Conservation (phyloP, 35 echinoderm and acorn worm species). For the Lytechinus variegatus region DNA sequence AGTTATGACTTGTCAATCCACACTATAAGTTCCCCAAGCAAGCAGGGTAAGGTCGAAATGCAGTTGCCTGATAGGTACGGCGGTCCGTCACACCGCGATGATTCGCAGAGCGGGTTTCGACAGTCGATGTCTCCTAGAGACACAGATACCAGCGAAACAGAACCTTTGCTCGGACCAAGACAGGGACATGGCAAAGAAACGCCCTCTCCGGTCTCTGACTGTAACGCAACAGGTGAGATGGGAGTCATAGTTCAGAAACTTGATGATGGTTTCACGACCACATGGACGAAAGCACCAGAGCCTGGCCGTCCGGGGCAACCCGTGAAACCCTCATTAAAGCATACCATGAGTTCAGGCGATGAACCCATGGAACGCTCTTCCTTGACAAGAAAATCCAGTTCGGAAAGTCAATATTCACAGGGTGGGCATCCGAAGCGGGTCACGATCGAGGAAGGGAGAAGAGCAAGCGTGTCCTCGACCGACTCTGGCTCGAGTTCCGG, state of each 20-base stretch:
- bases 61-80: constrained; percentile 24
- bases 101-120: constrained; percentile 34
- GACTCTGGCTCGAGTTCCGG: constrained; percentile 55
- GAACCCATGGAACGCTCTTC: constrained; percentile 37
- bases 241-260: constrained; percentile 87
- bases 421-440: constrained; percentile 42
- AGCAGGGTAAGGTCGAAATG: constrained; percentile 40
- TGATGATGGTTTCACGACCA: constrained; percentile 86
- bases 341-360: constrained; percentile 60
- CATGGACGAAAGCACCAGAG: constrained; percentile 85
- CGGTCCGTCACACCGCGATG: constrained; percentile 35
- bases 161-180: constrained; percentile 61
- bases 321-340: constrained; percentile 58
- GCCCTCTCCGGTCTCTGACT: constrained; percentile 41
- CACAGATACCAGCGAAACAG: constrained; percentile 70
- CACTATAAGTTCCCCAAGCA: constrained; percentile 39
- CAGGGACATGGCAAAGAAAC: constrained; percentile 58
- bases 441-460: constrained; percentile 54
- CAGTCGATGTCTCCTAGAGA: constrained; percentile 54
- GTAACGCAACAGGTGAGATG: constrained; percentile 44
- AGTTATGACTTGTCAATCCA: constrained; percentile 23
- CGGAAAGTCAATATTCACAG: constrained; percentile 52
- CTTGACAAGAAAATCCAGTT: constrained; percentile 57
- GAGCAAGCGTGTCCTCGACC: constrained; percentile 56
- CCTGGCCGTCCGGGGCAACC: background rate